Base-by-base conservation (phyloP, 2,113 vertebrate genomes). In the Gymnarchus niloticus region DNA sequence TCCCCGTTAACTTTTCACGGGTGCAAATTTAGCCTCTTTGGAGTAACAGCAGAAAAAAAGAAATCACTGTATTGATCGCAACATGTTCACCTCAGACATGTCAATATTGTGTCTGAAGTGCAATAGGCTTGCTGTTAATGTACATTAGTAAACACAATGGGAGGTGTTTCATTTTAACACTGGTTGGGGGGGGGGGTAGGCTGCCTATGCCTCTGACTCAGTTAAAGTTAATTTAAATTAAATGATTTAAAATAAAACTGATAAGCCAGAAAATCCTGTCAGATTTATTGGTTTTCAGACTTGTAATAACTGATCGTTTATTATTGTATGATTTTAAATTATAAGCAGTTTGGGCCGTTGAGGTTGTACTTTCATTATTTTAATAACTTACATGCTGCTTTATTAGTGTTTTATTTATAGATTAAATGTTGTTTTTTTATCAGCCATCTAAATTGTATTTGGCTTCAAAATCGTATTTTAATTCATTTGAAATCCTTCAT, bases 51-150 rank as follows among this genome's bases (percentile, higher is more conserved):
- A 91, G 89, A 82, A 85, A 89, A 88, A 91, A 92, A 93, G 89
- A 90, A 59, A 91, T 87, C 85, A 87, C n/a, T 0, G 69, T 91
- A 94, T 95, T 91, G 94, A 95, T 93, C 86, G 17, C 87, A 86
- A 91, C 89, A 91, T 92, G 92, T 90, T 88, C 57, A 87, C 91
- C 91, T 89, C n/a, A 88, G 89, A 91, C 90, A 87, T 88, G 89
- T 93, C 91, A 87, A 94, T 93, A 91, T 80, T 88, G 84, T 87
- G 85, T 91, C 90, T 90, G 89, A 91, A 87, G 90, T 88, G 86
- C 86, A 81, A 83, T 91, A 89, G 90, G 90, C 87, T 91, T 85
- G 81, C 90, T 90, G 89, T 88, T 28, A 69, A 57, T 88, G 88
- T 87, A 87, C 88, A 90, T 90, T 92, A 91, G 83, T 65, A 25